Evolutionary conservation across 2,113 vertebrate species (phyloP), one percentile per base, ranked within the genome.

Genomic region (Miniopterus natalensis): DNA sequence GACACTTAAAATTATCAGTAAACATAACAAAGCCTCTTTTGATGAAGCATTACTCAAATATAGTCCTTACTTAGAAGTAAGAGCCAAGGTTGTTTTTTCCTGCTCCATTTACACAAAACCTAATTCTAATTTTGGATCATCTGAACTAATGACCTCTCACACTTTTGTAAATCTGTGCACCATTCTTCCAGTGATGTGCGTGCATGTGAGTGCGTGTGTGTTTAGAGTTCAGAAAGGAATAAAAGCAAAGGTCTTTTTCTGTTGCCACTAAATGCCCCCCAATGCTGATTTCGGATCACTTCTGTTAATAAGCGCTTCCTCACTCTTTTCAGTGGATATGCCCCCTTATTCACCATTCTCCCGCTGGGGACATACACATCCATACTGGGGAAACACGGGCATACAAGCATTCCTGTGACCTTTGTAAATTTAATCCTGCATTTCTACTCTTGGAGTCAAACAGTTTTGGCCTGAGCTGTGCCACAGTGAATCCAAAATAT

Each of bases 331-430:
- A 68, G 4, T 49, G 25, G 53, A 10, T 88, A 53, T 90, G 94
- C 85, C 93, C 97, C 96, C 93, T 96, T 87, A 92, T 88, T 86
- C 91, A 49, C 84, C 95, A 92, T 92, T 97, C 68, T 97, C 96
- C 93, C 92, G 27, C 57, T 68, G 1, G 36, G 36, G 15, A 8
- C 55, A 53, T 11, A n/a, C 40, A 13, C 45, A 3, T 55, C 63
- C 40, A 36, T 61, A 25, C 8, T 55, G 6, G 25, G 25, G 5
- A 93, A 71, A 93, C 4, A 9, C 36, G 18, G 61, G 80, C 63
- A 87, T 49, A 57, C 25, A 3, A 73, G 75, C 13, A 86, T 31
- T 92, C 53, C 59, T 68, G 29, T 71, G 89, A 68, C 80, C 40
- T 88, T 66, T 75, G 18, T 57, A 89, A 18, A 93, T 85, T 71